phyloP scores from a whole-genome alignment of 2,797 vertebrate species.

The Tachyglossus aculeatus region DNA sequence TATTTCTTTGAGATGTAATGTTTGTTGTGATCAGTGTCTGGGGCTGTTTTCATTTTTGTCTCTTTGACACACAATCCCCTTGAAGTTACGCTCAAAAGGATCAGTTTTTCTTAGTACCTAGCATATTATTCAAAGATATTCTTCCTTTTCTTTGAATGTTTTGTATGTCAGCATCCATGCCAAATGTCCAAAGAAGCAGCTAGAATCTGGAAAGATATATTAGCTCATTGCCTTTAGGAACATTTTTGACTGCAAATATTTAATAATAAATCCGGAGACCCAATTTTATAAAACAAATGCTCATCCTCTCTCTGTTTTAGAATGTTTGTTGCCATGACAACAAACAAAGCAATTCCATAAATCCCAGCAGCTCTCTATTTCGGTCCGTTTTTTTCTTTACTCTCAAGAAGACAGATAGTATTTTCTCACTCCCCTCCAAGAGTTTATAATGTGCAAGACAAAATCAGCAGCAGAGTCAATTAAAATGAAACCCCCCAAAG shows the following conservation, averaged over 20 bases:
- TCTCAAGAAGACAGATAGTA: conserved; percentile 24
- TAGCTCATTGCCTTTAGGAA: not conserved
- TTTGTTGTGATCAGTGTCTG: too few relatives aligned
- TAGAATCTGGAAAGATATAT: conserved; percentile 15
- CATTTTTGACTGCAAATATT: not conserved
- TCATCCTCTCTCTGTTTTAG: conserved; percentile 55
- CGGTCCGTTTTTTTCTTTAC: conserved; percentile 35
- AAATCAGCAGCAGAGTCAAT: conserved; percentile 57
- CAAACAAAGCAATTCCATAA: conserved; percentile 46
- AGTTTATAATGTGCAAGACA: conserved; percentile 39
- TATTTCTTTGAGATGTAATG: too few relatives aligned
- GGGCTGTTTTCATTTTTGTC: too few relatives aligned
- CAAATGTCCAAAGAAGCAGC: conserved; percentile 7
- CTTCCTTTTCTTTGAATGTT: not conserved
- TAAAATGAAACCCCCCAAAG: conserved; percentile 52
- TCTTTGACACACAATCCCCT: too few relatives aligned
- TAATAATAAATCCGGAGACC: conserved; percentile 28
- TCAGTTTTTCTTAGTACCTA: too few relatives aligned
- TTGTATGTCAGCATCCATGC: not conserved
- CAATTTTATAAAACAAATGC: conserved; percentile 22
- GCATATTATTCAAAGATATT: conserved; percentile 40
- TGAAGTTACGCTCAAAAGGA: too few relatives aligned
- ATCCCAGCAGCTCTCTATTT: conserved; percentile 53
- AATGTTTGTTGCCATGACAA: conserved; percentile 59
- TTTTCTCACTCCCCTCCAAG: conserved; percentile 28